phyloP scores from a whole-genome alignment of 2,797 vertebrate genomes.

The Sparidentex hasta region DNA sequence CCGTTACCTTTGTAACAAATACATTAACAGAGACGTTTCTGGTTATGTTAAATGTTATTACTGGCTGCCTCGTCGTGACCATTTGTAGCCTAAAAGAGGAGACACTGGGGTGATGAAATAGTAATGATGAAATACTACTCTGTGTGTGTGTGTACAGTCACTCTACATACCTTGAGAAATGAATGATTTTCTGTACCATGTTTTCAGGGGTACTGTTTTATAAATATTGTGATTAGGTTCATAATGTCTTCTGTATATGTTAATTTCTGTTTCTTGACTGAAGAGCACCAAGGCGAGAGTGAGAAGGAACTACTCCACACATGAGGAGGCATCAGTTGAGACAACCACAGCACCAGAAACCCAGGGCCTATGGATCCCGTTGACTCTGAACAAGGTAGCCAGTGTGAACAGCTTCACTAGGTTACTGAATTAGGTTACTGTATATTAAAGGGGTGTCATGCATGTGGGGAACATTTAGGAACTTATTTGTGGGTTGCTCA shows the following conservation, averaged over 20 bases:
- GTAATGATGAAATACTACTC: conserved; percentile 18
- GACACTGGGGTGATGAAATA: background rate
- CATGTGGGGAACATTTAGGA: too few species aligned
- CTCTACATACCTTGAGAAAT: background rate
- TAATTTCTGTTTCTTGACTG: background rate
- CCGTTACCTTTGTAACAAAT: background rate
- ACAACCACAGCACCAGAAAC: conserved; percentile 9
- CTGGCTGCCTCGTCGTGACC: background rate
- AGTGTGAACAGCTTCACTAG: background rate
- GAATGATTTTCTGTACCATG: background rate
- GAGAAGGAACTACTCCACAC: conserved; percentile 16
- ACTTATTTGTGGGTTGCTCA: too few species aligned
- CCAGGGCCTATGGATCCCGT: conserved; percentile 51
- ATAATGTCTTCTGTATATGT: background rate
- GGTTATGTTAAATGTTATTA: background rate
- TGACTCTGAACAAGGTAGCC: conserved; percentile 67
- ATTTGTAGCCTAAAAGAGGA: background rate
- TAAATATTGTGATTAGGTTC: background rate
- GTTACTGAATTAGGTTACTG: background rate
- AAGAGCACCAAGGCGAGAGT: conserved; percentile 3
- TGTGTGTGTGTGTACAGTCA: background rate
- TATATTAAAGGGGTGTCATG: too few species aligned
- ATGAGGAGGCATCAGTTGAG: conserved; percentile 48
- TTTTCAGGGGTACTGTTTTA: background rate
- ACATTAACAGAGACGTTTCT: background rate